These are phyloP conservation scores for Camptogramma bilineatum DNA, from an alignment of 2,888 invertebrate species.

Conservation along the genomic window DNA sequence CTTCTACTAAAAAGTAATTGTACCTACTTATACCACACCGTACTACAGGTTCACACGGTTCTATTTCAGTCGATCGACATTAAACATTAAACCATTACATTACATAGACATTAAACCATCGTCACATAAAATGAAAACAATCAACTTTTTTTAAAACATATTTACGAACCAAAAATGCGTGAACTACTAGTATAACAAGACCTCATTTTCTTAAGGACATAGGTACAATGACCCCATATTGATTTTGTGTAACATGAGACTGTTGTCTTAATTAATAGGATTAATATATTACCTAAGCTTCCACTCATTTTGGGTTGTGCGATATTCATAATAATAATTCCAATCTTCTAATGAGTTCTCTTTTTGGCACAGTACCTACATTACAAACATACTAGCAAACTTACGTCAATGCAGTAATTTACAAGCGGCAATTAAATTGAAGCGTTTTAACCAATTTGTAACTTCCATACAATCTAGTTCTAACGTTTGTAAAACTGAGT, in stretches of 20 bases:
- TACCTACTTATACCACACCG: too few relatives aligned
- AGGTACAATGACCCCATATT: not conserved
- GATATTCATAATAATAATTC: not conserved
- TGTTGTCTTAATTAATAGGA: not conserved
- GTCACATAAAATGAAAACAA: too few relatives aligned
- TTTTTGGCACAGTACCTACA: constrained; percentile 18
- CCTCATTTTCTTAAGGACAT: not conserved
- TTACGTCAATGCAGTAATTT: constrained; percentile 16
- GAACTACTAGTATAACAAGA: not conserved
- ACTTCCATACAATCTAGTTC: not conserved
- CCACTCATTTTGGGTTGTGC: not conserved
- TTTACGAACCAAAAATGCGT: too few relatives aligned
- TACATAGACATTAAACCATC: too few relatives aligned
- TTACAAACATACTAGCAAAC: not conserved
- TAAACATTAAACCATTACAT: too few relatives aligned
- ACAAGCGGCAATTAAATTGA: constrained; percentile 14
- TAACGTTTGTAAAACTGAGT: too few relatives aligned
- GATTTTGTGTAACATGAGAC: not conserved
- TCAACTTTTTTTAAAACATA: too few relatives aligned
- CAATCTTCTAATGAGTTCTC: constrained; percentile 7
- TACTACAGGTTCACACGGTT: too few relatives aligned
- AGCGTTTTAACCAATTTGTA: constrained; percentile 10
- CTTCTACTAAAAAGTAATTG: too few relatives aligned
- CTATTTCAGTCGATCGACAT: too few relatives aligned
- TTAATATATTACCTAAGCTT: not conserved